Evolutionary conservation across 1,140 invertebrate species (phyloP), one percentile per base, ranked within the genome.

Genomic region (Leptoteleia sp.): DNA sequence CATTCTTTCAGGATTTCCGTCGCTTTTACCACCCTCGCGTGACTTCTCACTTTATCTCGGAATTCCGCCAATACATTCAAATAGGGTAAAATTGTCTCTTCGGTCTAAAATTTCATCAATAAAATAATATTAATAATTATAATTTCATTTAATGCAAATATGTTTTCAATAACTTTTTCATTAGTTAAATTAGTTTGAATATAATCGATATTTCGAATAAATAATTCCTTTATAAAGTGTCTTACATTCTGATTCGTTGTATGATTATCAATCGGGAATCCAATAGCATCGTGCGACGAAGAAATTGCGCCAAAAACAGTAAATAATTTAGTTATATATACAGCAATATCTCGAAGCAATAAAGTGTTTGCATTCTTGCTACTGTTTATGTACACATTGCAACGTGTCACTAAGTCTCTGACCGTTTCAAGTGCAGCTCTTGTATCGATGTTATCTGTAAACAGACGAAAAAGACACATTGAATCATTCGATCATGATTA

Each of bases 381-480:
- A 70, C 93, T 91, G 25, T 93, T 93, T 45, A 98, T 92, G 85
- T 99, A 99, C 48, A 96, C 91, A 89, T 99, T 99, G 35, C 92
- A 91, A 22, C 92, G 88, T 1, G 93, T 91, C 3, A 99, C 93
- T 42, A 99, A 88, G 77, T 97, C 95, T 71, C 96, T 91, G 4
- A 99, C 90, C 3, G 90, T 89, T 82, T 99, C 97, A 22, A 99
- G 85, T 0, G 94, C 94, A 13, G 91, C 91, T 82, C 95, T 93
- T 0, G 98, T 99, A 88, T 99, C 97, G 54, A 99, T 93, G 85
- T 98, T 99, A 90, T 99, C 96, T 96, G 83, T 37, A 90, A 89
- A 78, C 19, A 22, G 5, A 3, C n/a, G n/a, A n/a, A n/a, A n/a
- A n/a, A n/a, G n/a, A n/a, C n/a, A n/a, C n/a, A n/a, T n/a, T n/a